phyloP scores from a whole-genome alignment of 92 coral and sea anemone genomes.

The Epizoanthus ramosus region DNA sequence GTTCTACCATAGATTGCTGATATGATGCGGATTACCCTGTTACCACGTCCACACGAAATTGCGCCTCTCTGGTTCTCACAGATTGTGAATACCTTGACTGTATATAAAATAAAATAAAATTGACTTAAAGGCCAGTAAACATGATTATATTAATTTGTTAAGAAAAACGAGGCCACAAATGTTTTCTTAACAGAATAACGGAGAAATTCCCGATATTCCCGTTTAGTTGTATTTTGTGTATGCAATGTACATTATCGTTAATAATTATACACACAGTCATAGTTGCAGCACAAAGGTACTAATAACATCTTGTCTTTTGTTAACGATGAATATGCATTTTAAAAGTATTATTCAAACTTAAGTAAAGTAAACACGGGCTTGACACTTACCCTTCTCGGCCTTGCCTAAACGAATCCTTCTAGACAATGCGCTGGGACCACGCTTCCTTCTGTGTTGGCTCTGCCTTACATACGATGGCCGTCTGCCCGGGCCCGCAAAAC shows the following conservation, averaged over 20 bases:
- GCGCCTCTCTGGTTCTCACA: constrained; percentile 7
- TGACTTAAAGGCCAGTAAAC: not conserved
- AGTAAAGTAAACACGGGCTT: too few species aligned
- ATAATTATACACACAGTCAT: too few species aligned
- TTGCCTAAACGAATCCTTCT: constrained; percentile 30
- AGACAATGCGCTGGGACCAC: constrained; percentile 30
- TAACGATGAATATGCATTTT: too few species aligned
- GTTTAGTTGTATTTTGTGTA: too few species aligned
- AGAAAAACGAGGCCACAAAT: too few species aligned
- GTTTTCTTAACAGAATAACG: too few species aligned
- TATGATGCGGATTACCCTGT: constrained; percentile 19
- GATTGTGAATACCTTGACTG: constrained; percentile 1
- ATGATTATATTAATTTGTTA: too few species aligned
- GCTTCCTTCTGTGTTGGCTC: constrained; percentile 16
- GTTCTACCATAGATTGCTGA: constrained; percentile 22
- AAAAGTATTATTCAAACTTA: too few species aligned
- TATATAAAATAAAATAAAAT: not conserved
- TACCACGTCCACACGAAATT: constrained; percentile 7
- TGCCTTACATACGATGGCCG: constrained; percentile 22
- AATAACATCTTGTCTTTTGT: too few species aligned
- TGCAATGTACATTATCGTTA: too few species aligned
- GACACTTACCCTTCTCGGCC: constrained; percentile 7
- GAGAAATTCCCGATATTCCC: too few species aligned
- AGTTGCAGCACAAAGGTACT: too few species aligned
- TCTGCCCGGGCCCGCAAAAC: constrained; percentile 7